A percentile compares a stretch with the other conserved stretches of the same genome.
These are phyloP conservation scores for Mnemiopsis leidyi DNA, from an alignment of 37 sponge, comb jelly and placozoan species.

Conservation along the genomic window DNA sequence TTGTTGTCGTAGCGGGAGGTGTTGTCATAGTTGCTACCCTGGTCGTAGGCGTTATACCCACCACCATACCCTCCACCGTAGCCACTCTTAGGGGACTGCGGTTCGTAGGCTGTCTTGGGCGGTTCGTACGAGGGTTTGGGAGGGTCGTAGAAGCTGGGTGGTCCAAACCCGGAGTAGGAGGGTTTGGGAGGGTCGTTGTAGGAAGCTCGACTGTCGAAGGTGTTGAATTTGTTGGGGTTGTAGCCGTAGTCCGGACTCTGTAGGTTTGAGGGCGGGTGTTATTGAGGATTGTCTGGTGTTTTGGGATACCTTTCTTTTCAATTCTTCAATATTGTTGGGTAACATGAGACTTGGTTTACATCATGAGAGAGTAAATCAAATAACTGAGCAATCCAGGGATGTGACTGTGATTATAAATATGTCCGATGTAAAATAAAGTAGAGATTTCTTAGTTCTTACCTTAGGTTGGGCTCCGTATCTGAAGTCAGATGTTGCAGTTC, in stretches of 20 bases:
- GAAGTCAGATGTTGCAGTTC: not conserved
- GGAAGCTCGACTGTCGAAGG: constrained; percentile 49
- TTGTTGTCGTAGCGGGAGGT: constrained; percentile 5
- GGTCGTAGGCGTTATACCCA: not conserved
- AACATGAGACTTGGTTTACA: no score
- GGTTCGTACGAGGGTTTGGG: constrained; percentile 47
- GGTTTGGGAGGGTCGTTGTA: constrained; percentile 64
- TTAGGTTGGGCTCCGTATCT: constrained; percentile 1
- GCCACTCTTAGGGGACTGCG: not conserved
- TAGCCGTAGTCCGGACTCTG: constrained; percentile 50
- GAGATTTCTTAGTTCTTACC: no score
- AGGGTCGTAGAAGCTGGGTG: not conserved
- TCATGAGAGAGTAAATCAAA: no score
- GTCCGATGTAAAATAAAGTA: no score
- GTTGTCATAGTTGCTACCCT: not conserved
- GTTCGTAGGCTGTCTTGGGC: not conserved
- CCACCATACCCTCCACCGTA: not conserved
- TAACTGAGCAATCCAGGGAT: no score
- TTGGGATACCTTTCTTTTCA: no score
- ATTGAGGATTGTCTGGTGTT: no score
- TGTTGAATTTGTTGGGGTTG: constrained; percentile 63
- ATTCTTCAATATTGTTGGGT: no score
- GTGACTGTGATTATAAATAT: no score
- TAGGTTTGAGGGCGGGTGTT: no score
- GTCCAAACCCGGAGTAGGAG: not conserved